Evolutionary conservation across 2,888 invertebrate species (phyloP), one percentile per base, ranked within the genome.

Genomic region (Nemotelus pantherinus): DNA sequence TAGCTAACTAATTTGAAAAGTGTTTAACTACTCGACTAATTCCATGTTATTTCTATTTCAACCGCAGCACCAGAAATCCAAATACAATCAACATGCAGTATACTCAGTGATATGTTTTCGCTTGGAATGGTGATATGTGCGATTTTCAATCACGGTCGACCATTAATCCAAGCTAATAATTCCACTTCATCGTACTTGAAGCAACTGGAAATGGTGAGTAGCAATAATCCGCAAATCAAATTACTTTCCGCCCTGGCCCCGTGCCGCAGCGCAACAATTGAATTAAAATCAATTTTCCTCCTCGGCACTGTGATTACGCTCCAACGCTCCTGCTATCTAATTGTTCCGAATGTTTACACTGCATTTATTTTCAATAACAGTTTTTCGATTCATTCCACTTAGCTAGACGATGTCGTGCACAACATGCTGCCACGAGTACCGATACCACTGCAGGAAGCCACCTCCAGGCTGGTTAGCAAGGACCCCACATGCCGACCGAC

Each of bases 21-120:
- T 25, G 25, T 25, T 25, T 25, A 25, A 25, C 25, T 25, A 25
- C 25, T 25, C 25, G 25, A 25, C 25, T 25, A 25, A 25, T 25
- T 25, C 25, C 25, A 25, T 25, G 25, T 25, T 53, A 47, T 44
- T 65, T 58, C 57, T 64, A 47, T 55, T 76, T 76, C 63, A 76
- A 53, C 65, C 50, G 83, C 90, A 93, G 98, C 99, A 75, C 99
- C 99, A 0, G 99, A 99, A 89, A 93, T 95, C 63, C 97, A 98
- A 88, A 90, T 91, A 45, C 91, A 91, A 82, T 94, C 94, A 45
- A 90, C 91, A 70, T 94, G 94, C 88, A 95, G 94, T 85, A 93
- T 95, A 76, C 90, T 95, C 64, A 97, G 97, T 82, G 99, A 99
- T 87, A 98, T 99, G 94, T 99, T 94, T 88, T 97, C 98, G 0